Base-by-base conservation (phyloP, 2,113 vertebrate species). In the Triplophysa rosa region DNA sequence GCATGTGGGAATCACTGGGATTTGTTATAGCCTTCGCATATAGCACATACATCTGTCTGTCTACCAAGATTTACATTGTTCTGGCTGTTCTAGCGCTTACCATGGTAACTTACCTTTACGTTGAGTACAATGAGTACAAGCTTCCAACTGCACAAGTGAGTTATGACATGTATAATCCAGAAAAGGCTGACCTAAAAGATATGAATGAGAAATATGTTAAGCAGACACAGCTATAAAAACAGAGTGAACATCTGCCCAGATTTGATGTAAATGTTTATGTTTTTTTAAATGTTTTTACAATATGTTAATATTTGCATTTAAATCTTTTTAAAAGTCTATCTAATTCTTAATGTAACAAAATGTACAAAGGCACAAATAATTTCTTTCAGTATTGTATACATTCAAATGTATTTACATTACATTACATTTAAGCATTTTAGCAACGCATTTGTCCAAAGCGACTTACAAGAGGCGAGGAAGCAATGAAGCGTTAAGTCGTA, bases 1-100 rank as follows among this genome's bases (percentile, higher is more conserved):
- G 96, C 12, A 95, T 99, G 77, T 95, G 96, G 94, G 97, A 99
- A 83, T 97, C 97, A 0, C 49, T 96, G 12, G 97, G 96, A 0
- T 98, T 94, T 19, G 95, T 96, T 9, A 89, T 95, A 0, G 94
- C 97, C 49, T 98, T 95, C 17, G 96, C 94, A 3, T 99, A 95
- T 84, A 98, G 96, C 89, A 94, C 92, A 0, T 92, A 91, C 81
- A 4, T 98, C 42, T 96, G 95, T 3, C 88, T 95, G 82, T 89
- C 90, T 67, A 61, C 92, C 76, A 99, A 99, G 80, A 85, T 98
- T 3, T 96, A 92, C 82, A 87, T 98, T 40, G 82, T 97, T 17
- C 29, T 95, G 70, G 81, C 86, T 0, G 83, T 96, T 1, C 90
- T 99, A 78, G 6, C 86, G 3, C 4, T 94, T 26, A 89, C 91